phyloP scores from a whole-genome alignment of 1,140 invertebrate genomes.

The Asobara japonica region DNA sequence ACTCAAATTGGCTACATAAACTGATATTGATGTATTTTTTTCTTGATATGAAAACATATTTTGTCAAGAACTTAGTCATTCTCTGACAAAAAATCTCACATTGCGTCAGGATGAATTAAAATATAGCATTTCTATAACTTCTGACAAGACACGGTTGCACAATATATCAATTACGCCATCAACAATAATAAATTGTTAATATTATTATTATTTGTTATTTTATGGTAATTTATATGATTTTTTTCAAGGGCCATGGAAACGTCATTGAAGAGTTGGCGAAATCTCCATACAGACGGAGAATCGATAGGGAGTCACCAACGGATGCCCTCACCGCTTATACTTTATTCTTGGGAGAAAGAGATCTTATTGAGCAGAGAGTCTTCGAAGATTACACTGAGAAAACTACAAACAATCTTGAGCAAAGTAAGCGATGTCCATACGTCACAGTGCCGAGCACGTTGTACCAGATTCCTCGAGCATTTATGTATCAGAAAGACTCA shows the following conservation, averaged over 20 bases:
- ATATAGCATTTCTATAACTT: too few relatives aligned
- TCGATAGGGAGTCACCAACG: neutral
- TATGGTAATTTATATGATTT: neutral
- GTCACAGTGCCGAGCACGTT: neutral
- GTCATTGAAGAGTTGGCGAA: neutral
- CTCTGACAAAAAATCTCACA: too few relatives aligned
- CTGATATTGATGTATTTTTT: too few relatives aligned
- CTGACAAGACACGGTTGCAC: too few relatives aligned
- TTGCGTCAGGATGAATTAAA: too few relatives aligned
- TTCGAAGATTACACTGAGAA: neutral
- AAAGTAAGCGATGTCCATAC: neutral
- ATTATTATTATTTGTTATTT: too few relatives aligned
- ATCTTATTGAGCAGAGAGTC: neutral
- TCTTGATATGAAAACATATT: too few relatives aligned
- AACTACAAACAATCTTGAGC: neutral
- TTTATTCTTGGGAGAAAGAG: neutral
- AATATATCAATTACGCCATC: too few relatives aligned
- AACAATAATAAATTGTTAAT: neutral
- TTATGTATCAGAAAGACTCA: neutral
- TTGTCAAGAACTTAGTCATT: too few relatives aligned
- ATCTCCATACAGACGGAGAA: neutral
- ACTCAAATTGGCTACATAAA: too few relatives aligned
- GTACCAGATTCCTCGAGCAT: neutral
- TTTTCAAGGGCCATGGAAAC: neutral
- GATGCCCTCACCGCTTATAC: neutral